Percentiles rank a stretch among this genome's conserved stretches.
phyloP scores from a whole-genome alignment of 2,113 vertebrate species.

The Melanocharis versteri region DNA sequence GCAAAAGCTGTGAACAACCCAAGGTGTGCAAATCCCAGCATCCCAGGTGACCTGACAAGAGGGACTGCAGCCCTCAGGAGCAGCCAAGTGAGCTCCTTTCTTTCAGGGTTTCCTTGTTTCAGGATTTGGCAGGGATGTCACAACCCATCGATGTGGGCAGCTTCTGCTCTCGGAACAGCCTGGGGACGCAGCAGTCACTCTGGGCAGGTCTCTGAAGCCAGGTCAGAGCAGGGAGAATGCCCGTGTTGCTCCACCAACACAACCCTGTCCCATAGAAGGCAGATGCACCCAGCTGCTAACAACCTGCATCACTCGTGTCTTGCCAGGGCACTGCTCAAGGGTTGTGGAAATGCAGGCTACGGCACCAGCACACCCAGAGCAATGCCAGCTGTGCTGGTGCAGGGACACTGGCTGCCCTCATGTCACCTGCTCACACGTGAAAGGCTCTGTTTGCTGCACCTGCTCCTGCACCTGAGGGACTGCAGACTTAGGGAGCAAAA shows the following conservation, averaged over 20 bases:
- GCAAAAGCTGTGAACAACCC: not conserved
- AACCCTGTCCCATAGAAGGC: not conserved
- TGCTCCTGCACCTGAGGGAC: not conserved
- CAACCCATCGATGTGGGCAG: not conserved
- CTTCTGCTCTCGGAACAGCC: not conserved
- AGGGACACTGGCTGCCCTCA: not conserved
- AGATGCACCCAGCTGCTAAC: not conserved
- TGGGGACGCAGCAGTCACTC: not conserved
- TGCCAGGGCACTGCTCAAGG: not conserved
- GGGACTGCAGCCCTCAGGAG: not conserved
- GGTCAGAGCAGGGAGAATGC: not conserved
- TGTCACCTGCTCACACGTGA: not conserved
- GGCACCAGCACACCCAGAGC: fast-evolving
- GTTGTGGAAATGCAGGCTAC: not conserved
- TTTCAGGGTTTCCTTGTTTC: not conserved
- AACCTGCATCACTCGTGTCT: not conserved
- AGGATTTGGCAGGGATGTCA: not conserved
- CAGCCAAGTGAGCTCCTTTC: not conserved
- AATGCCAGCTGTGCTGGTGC: not conserved
- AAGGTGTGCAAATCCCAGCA: not conserved
- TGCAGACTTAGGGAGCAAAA: not conserved
- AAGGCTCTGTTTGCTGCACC: not conserved
- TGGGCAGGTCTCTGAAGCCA: not conserved
- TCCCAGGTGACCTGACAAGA: not conserved
- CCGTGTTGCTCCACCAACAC: not conserved